These are phyloP conservation scores for Pristis pectinata DNA, from an alignment of 2,797 vertebrate species.

Conservation along the genomic window DNA sequence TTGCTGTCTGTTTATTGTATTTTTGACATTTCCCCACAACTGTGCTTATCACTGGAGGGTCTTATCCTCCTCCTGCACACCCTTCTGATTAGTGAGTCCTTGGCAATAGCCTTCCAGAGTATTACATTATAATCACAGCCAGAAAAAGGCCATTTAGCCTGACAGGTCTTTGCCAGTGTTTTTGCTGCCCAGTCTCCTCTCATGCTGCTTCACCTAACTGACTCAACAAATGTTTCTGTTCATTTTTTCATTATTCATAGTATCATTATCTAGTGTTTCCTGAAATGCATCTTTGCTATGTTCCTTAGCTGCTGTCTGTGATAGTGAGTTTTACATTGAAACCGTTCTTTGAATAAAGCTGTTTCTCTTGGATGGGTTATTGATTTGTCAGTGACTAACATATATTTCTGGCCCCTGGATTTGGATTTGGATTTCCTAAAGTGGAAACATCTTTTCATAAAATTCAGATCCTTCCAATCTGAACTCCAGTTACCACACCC, in stretches of 20 bases:
- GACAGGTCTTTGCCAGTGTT: background rate
- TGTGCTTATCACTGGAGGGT: background rate
- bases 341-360: background rate
- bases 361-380: too few relatives aligned
- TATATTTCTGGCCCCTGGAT: background rate
- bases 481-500: too few relatives aligned
- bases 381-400: too few relatives aligned
- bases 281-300: background rate
- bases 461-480: too few relatives aligned
- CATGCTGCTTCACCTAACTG: background rate
- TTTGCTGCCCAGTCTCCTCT: too few relatives aligned
- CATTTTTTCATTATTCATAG: too few relatives aligned
- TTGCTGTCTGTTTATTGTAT: background rate
- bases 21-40: background rate
- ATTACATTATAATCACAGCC: background rate
- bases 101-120: too few relatives aligned
- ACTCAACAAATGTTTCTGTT: background rate
- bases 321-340: background rate
- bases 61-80: background rate
- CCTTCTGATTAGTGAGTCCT: too few relatives aligned
- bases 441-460: background rate
- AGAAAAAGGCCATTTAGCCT: background rate
- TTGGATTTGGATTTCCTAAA: background rate
- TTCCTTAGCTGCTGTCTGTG: background rate
- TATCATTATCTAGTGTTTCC: too few relatives aligned